Base-by-base conservation (phyloP, 2,888 invertebrate genomes). In the Phyto melanocephala region DNA sequence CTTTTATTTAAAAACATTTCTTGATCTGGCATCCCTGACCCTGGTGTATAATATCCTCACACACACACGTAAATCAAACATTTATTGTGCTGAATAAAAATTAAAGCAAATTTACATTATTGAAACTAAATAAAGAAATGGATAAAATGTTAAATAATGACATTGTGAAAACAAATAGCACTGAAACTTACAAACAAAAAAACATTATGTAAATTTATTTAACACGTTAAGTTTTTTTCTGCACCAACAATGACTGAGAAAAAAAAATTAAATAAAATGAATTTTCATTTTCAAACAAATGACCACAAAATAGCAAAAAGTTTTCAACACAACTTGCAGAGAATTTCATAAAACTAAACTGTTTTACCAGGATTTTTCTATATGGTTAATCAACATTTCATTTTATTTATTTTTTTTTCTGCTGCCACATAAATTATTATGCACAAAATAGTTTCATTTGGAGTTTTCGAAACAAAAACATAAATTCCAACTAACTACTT, bases 251-350 rank as follows among this genome's bases (percentile, higher is more conserved):
- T 28, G n/a, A n/a, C n/a, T n/a, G n/a, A n/a, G n/a, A n/a, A n/a
- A 37, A 37, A 60, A 60, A 60, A 60, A 40, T 65, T 20, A 11
- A 50, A 65, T 35, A 47, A n/a, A n/a, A 52, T 24, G 24, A 37
- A n/a, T 40, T 40, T 40, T 68, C n/a, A 24, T 68, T 42, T 68
- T 56, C 42, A 45, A 70, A 70, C 20, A 58, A 70, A 58, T 45
- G 50, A 58, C 45, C 45, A 35, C 45, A 33, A 58, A 42, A 58
- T 67, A 67, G 35, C 15, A 33, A 33, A 13, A 50, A 58, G 24
- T 11, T 50, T 60, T n/a, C 3, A 13, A 1, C 37, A 20, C 6
- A 56, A 35, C 22, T 22, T 58, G 35, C 1, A 45, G 28, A 28
- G 28, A 28, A 28, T 28, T 13, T 5, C 7, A 28, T 28, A 54